These are phyloP conservation scores for Perithous albicinctus DNA, from an alignment of 2,888 invertebrate genomes.

Conservation along the genomic window DNA sequence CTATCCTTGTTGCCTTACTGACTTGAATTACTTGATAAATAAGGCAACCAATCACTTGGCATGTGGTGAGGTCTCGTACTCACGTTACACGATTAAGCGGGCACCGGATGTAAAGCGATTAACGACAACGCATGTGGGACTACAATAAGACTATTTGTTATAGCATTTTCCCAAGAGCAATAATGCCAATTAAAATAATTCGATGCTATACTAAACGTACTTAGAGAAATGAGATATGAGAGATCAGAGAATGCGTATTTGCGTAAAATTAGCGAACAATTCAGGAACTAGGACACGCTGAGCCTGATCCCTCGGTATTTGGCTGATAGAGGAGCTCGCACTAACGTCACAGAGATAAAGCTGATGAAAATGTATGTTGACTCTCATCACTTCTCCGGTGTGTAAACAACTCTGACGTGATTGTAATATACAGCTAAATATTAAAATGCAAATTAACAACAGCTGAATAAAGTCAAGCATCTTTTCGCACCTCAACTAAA, in stretches of 20 bases:
- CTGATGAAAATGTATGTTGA: conserved; percentile 5
- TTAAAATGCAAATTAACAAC: conserved; percentile 16
- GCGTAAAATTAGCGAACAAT: neutral
- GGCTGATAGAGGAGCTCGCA: conserved; percentile 6
- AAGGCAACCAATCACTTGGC: neutral
- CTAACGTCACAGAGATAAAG: conserved; percentile 25
- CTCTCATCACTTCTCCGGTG: neutral
- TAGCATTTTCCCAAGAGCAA: neutral
- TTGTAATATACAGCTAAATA: neutral
- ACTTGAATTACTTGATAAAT: neutral
- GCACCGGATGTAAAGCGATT: conserved; percentile 36
- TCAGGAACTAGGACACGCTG: neutral
- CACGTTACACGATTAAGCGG: neutral
- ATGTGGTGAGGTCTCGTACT: neutral
- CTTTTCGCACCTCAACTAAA: neutral
- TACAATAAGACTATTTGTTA: neutral
- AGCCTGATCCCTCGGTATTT: neutral
- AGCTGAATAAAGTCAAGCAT: conserved; percentile 2
- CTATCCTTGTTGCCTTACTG: neutral
- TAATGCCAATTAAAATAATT: neutral
- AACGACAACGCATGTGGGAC: no score
- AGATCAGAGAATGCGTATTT: neutral
- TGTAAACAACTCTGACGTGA: neutral
- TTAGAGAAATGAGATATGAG: no score
- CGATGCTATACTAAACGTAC: no score